Conservation (phyloP, 2,888 invertebrate species). For the Lordiphosa fenestrarum region DNA sequence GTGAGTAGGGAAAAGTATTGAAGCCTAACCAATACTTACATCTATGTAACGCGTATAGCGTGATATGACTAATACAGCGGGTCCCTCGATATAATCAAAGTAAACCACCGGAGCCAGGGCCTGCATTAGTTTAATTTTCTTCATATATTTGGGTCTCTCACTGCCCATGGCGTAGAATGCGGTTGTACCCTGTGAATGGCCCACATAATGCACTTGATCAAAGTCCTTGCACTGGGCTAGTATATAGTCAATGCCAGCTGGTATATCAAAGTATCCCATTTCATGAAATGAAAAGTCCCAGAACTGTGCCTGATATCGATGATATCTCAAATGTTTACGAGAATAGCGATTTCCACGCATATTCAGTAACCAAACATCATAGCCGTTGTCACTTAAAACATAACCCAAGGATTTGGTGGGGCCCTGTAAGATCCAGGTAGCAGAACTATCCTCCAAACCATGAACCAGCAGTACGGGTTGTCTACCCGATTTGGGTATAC, state of each 20-base stretch:
- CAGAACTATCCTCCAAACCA: constrained; percentile 87
- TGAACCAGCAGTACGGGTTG: constrained; percentile 84
- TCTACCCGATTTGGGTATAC: constrained; percentile 82
- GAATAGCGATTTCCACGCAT: constrained; percentile 84
- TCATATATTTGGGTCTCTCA: constrained; percentile 81
- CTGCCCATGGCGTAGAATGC: constrained; percentile 79
- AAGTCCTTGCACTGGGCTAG: constrained; percentile 80
- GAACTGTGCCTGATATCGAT: constrained; percentile 81
- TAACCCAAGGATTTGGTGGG: constrained; percentile 84
- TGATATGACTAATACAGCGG: constrained; percentile 31
- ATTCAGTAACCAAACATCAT: constrained; percentile 85
- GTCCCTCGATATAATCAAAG: constrained; percentile 74
- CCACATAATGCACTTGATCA: constrained; percentile 82
- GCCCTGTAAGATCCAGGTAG: constrained; percentile 87
- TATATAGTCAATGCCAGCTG: constrained; percentile 84
- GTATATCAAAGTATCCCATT: constrained; percentile 86
- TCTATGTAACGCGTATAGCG: background rate
- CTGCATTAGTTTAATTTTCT: constrained; percentile 81
- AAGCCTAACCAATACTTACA: constrained; percentile 14
- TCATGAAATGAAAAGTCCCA: constrained; percentile 87
- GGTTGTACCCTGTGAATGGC: constrained; percentile 84
- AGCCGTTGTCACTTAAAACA: constrained; percentile 81
- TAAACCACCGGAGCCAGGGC: constrained; percentile 82
- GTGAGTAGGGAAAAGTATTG: no score
- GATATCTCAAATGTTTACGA: constrained; percentile 80